Base-by-base conservation (phyloP, 2,797 vertebrate species). In the Jordanella pulchra region DNA sequence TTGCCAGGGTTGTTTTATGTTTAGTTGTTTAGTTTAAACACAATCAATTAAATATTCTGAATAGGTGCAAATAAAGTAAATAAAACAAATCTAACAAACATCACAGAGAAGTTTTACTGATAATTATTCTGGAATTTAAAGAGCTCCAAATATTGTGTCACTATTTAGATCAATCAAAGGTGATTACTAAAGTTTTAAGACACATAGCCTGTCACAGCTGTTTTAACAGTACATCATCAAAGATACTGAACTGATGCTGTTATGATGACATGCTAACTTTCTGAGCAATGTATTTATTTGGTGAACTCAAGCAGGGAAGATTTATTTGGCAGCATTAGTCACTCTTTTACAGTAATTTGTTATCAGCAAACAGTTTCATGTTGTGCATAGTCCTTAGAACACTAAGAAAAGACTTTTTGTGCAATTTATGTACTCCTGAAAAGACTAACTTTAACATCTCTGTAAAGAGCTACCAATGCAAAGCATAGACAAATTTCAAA, bases 221-320 rank as follows among this genome's bases (percentile, higher is more conserved):
- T 55, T 42, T 54, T 35, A 25, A 9, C 23, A 25, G 44, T 58
- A 47, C 28, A 21, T 18, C n/a, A 13, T 69, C 66, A 73, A 25
- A 60, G 70, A 86, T 73, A 72, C 61, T 78, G 50, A 85, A 48
- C 69, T 64, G 30, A 71, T 61, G 65, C 77, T 32, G 71, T 56
- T 78, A 84, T 87, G 77, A 73, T 54, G 85, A 84, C 80, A 72
- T 77, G 79, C 82, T 75, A 77, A 75, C 68, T 84, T 78, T 85
- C 70, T 80, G 77, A 85, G 68, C 83, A 80, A 82, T 63, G 72
- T 28, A 55, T 54, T 83, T 60, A 64, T 67, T 50, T 44, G 71
- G 71, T 13, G 27, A 66, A 75, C 35, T 54, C 12, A 1, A 28
- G 73, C 35, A 65, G 63, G 50, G 61, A n/a, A 44, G 47, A 79